phyloP scores from a whole-genome alignment of 2,888 invertebrate species.

The Hartigia nigra region DNA sequence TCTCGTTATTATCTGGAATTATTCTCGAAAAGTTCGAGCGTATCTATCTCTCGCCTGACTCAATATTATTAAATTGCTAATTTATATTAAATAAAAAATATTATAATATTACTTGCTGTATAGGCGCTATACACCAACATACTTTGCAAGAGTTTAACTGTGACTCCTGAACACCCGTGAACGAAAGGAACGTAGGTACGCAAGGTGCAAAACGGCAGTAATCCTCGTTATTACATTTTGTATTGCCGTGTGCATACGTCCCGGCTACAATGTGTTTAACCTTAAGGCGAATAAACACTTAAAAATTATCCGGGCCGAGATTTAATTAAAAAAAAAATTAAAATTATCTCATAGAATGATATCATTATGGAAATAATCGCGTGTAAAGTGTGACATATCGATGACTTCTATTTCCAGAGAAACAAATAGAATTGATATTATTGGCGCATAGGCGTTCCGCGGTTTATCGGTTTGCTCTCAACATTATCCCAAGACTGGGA shows the following conservation, averaged over 20 bases:
- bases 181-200: background rate
- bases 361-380: background rate
- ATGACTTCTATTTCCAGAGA: background rate
- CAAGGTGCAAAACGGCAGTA: background rate
- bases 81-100: background rate
- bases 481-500: background rate
- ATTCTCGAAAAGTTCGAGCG: background rate
- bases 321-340: background rate
- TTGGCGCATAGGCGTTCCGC: background rate
- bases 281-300: background rate
- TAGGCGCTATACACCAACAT: background rate
- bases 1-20: background rate
- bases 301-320: background rate
- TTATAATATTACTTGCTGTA: background rate
- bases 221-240: background rate
- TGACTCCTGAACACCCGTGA: background rate
- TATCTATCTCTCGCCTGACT: background rate
- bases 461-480: background rate
- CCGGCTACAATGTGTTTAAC: background rate
- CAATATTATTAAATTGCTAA: background rate
- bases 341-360: background rate
- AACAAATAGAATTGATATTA: too few relatives aligned
- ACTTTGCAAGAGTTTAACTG: background rate
- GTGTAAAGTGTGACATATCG: background rate
- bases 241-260: background rate